Percentiles rank a stretch among this genome's conserved stretches.
These are phyloP conservation scores for Rhogogaster chlorosoma DNA, from an alignment of 2,888 invertebrate genomes.

Conservation along the genomic window DNA sequence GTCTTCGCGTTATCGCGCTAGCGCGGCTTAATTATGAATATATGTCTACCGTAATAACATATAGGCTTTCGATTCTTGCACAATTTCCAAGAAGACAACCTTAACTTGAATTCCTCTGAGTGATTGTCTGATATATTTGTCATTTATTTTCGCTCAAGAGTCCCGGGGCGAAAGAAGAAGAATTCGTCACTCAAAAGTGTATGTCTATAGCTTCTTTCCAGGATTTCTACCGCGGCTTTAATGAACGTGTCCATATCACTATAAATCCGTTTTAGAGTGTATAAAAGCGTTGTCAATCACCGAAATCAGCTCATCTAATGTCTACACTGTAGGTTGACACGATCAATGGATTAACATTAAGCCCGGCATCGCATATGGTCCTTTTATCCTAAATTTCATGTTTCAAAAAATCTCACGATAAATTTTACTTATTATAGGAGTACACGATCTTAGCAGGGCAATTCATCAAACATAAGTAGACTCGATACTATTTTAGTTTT, in stretches of 20 bases:
- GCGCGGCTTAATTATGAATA: not conserved
- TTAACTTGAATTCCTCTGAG: not conserved
- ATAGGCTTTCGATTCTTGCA: not conserved
- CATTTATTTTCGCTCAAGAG: not conserved
- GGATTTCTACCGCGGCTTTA: not conserved
- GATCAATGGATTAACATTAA: not conserved
- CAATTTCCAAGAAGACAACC: not conserved
- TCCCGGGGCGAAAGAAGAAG: not conserved
- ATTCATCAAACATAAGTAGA: not conserved
- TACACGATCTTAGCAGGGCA: not conserved
- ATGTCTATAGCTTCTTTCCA: not conserved
- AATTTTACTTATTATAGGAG: not conserved
- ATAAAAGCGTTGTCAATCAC: conserved; percentile 30
- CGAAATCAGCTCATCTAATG: not conserved
- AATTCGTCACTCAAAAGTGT: not conserved
- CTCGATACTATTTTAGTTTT: not conserved
- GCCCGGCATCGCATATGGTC: not conserved
- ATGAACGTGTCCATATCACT: not conserved
- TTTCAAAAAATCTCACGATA: not conserved
- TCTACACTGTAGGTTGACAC: not conserved
- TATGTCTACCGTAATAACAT: not conserved
- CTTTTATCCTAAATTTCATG: not conserved
- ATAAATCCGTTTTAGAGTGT: not conserved
- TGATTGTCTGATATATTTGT: not conserved
- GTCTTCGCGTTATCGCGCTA: not conserved